Evolutionary conservation across 2,113 vertebrate species (phyloP).

Genomic region (Chaenocephalus aceratus): DNA sequence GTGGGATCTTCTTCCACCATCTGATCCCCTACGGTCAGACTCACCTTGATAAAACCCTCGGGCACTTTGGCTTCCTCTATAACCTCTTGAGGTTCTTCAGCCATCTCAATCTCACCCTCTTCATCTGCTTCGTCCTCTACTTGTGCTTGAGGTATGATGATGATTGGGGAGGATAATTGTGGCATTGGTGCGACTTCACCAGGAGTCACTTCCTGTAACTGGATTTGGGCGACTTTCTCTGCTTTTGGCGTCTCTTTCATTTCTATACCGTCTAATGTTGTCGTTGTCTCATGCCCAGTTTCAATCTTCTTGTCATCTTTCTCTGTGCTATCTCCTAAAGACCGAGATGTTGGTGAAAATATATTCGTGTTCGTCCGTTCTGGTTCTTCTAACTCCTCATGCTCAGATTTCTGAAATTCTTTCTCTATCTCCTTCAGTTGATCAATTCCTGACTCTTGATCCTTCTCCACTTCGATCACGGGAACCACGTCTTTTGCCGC

Average conservation of each 20-base stretch:
- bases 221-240: slow-evolving; percentile 33
- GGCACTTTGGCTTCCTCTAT: slow-evolving; percentile 54
- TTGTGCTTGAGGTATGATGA: slow-evolving; percentile 79
- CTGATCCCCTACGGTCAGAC: slow-evolving; percentile 40
- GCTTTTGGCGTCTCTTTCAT: slow-evolving; percentile 17
- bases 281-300: slow-evolving; percentile 1
- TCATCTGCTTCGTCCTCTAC: slow-evolving; percentile 71
- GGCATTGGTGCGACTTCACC: slow-evolving; percentile 34
- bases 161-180: slow-evolving; percentile 61
- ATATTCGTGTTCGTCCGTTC: neutral
- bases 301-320: slow-evolving; percentile 22
- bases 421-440: slow-evolving; percentile 10
- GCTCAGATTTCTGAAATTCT: slow-evolving; percentile 12
- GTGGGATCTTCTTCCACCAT: slow-evolving; percentile 44
- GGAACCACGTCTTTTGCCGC: neutral
- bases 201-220: slow-evolving; percentile 19
- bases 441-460: neutral
- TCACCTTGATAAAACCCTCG: slow-evolving; percentile 13
- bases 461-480: slow-evolving; percentile 18
- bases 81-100: slow-evolving; percentile 74
- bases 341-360: slow-evolving; percentile 2
- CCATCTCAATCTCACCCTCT: slow-evolving; percentile 72
- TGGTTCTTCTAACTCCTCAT: slow-evolving; percentile 10
- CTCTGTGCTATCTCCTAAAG: slow-evolving; percentile 20
- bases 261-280: slow-evolving; percentile 16